Base-by-base conservation (phyloP, 2,888 invertebrate species). In the Noctua comes region DNA sequence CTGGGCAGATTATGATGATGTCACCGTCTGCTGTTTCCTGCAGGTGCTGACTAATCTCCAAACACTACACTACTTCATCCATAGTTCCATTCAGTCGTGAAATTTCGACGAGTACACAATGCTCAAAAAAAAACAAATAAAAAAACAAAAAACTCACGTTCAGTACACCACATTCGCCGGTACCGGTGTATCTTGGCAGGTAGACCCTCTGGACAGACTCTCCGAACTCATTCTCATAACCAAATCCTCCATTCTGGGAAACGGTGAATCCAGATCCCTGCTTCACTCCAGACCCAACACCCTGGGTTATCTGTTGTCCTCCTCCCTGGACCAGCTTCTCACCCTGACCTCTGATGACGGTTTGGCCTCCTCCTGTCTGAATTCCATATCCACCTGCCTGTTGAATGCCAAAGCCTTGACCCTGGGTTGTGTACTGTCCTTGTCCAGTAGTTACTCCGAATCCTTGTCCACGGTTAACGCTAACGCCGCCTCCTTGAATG, bases 111-210 rank as follows among this genome's bases (percentile, higher is more conserved):
- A 51, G 24, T 24, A 10, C 24, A 54, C 4, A 54, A 24, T 11
- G 10, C 54, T 5, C 10, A 24, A 54, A 54, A 0, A n/a, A 54
- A n/a, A 31, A 0, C 54, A n/a, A 57, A 36, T 21, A 21, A 64
- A 43, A 51, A 54, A 2, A 2, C 27, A 64, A 13, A 65, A 48
- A 24, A 96, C 96, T 96, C 85, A 96, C 96, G 81, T 96, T 95
- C n/a, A 93, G 82, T 0, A 94, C 36, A 51, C 96, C 96, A 80
- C 96, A 96, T 40, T 95, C 93, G 36, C 85, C 85, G 3, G 74
- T 65, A 8, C 86, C 84, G 2, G 10, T 62, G 66, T 85, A 85
- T 68, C 57, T 74, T 21, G 84, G 86, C 73, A 85, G 59, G 75
- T 76, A 83, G 16, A 85, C 86, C n/a, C 85, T 85, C 65, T 86